Evolutionary conservation across 2,888 invertebrate species (phyloP), one percentile per base, ranked within the genome.

Genomic region (Nemoura dubitans): DNA sequence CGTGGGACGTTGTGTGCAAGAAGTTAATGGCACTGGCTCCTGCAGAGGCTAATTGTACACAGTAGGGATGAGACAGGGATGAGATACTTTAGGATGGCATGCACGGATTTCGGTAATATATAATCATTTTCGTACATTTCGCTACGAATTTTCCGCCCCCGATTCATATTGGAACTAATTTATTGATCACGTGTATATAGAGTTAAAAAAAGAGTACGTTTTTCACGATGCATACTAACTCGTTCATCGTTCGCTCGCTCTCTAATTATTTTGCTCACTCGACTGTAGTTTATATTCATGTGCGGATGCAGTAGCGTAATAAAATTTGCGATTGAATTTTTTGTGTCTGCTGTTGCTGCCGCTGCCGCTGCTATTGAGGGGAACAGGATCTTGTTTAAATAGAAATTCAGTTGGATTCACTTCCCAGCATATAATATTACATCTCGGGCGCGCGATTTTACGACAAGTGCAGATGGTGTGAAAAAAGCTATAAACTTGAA

Each of bases 231-330:
- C 59, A 59, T 14, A 21, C 59, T 59, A 59, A 59, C 59, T 59
- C 59, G 59, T 21, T 36, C 5, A 10, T 59, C 59, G 21, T 10
- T 59, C 59, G 59, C 21, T 36, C 59, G 59, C 21, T 21, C 59
- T 59, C 59, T 59, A 59, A 59, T 59, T 10, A 59, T 59, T 59
- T 59, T 59, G 59, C 59, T 59, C 59, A 21, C 59, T 59, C 59
- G 59, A 10, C 59, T 59, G 59, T 59, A 59, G 59, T 59, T 59
- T 59, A 59, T 59, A 59, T 59, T 59, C 59, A 59, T 59, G 59
- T 59, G 59, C 59, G 59, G 59, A 10, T 59, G 59, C 59, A 59
- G 59, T 59, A 16, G 59, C 2, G 59, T 59, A 59, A 59, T 59
- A 59, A 59, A 59, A 59, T 59, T 59, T 59, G 59, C 59, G 59